Base-by-base conservation (phyloP, 1,140 invertebrate species). In the Cydia pomonella region DNA sequence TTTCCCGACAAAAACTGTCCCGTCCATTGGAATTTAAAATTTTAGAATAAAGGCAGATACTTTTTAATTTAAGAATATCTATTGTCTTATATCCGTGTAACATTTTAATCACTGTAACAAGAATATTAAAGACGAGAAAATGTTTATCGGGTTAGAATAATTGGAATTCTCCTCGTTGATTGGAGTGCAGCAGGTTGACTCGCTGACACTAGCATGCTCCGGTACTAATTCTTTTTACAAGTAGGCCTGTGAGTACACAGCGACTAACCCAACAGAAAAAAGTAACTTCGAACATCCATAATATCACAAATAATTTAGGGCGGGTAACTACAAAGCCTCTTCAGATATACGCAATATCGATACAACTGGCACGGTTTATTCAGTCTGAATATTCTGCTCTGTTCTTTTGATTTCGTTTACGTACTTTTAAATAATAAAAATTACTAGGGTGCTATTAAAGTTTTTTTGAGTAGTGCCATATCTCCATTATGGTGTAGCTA, bases 251-350 rank as follows among this genome's bases (percentile, higher is more conserved):
- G 38, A 74, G 3, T 41, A 74, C 59, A 25, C 29, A 77, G 75
- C 77, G 74, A 81, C 84, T 85, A 85, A 75, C 75, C 79, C 79
- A 87, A 85, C 81, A 84, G 27, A 59, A 6, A 59, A 59, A 21
- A 53, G 64, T 23, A 41, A 16, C 64, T 69, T 59, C 74, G 72
- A 80, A 83, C 77, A 84, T 84, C 81, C 85, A 82, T 85, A 87
- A 86, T 92, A 92, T 92, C 90, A 91, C 90, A 92, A 85, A 92
- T 92, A 92, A 92, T 89, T 91, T 92, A 92, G 85, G 86, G 64
- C 64, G 18, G 64, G 84, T 85, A 90, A 89, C 85, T 85, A 86
- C 78, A 73, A 80, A 84, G 85, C 87, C 85, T 87, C 85, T 84
- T 84, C 78, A 87, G 83, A 86, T 80, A 59, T 23, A 59, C 53